These are phyloP conservation scores for Epicauta chinensis DNA, from an alignment of 1,140 invertebrate genomes.

Conservation along the genomic window DNA sequence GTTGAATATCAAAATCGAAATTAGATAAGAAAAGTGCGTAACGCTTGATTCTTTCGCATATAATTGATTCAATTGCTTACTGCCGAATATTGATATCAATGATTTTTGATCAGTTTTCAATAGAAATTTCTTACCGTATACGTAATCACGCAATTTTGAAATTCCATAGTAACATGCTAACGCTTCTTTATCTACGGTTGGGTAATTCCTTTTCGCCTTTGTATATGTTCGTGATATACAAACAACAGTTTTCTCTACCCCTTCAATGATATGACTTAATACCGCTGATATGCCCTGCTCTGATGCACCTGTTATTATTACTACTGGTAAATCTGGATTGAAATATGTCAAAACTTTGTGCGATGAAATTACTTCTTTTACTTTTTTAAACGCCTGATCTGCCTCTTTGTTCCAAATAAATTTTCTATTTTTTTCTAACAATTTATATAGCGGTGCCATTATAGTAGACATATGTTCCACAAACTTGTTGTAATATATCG, in stretches of 20 bases:
- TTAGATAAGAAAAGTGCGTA: conserved; percentile 29
- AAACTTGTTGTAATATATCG: conserved; percentile 40
- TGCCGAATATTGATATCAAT: conserved; percentile 31
- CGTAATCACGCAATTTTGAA: conserved; percentile 40
- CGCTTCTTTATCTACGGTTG: conserved; percentile 26
- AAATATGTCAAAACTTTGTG: conserved; percentile 23
- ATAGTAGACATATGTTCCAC: conserved; percentile 23
- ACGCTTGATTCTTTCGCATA: conserved; percentile 26
- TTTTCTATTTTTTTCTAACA: conserved; percentile 18
- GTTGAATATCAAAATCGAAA: conserved; percentile 28
- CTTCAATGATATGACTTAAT: conserved; percentile 6
- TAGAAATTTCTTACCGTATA: conserved; percentile 42
- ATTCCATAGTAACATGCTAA: conserved; percentile 24
- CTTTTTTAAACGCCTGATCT: conserved; percentile 24
- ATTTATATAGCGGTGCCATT: conserved; percentile 29
- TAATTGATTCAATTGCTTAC: conserved; percentile 25
- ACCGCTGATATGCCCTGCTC: conserved; percentile 11
- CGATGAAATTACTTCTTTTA: conserved; percentile 28
- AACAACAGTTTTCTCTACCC: conserved; percentile 20
- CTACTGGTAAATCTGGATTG: conserved; percentile 9
- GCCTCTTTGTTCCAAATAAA: conserved; percentile 18
- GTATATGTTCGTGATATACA: conserved; percentile 21
- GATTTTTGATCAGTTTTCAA: conserved; percentile 47
- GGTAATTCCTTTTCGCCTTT: conserved; percentile 23
- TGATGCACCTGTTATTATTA: conserved; percentile 10